These are phyloP conservation scores for Ptychoptera contaminata DNA, from an alignment of 2,888 invertebrate species.

Conservation along the genomic window DNA sequence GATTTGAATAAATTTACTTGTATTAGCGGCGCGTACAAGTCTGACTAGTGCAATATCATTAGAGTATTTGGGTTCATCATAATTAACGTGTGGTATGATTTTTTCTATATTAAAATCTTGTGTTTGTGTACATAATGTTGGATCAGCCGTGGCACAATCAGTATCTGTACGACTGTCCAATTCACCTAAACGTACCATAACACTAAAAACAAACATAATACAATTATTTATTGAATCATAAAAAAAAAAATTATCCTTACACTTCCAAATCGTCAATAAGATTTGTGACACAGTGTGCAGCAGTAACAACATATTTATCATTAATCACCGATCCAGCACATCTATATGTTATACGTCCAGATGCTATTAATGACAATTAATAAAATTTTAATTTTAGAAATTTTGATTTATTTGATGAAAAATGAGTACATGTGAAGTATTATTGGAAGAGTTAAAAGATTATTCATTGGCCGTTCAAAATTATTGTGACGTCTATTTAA, in stretches of 20 bases:
- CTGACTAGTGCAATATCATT: constrained; percentile 44
- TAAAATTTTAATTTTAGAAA: not conserved
- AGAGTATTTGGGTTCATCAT: constrained; percentile 31
- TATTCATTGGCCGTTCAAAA: not conserved
- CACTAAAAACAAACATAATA: constrained; percentile 21
- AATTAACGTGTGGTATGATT: constrained; percentile 36
- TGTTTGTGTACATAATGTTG: constrained; percentile 30
- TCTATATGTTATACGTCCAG: constrained; percentile 21
- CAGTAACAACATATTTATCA: constrained; percentile 38
- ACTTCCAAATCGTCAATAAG: constrained; percentile 31
- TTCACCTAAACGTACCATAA: constrained; percentile 47
- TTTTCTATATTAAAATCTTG: constrained; percentile 37
- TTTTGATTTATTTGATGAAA: not conserved
- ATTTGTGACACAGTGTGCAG: constrained; percentile 41
- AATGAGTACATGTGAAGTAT: too few species aligned
- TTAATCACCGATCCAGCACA: constrained; percentile 38
- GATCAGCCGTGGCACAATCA: constrained; percentile 29
- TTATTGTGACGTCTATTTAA: too few species aligned
- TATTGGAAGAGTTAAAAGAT: not conserved
- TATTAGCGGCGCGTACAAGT: constrained; percentile 27
- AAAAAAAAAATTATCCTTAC: constrained; percentile 18
- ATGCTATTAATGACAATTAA: constrained; percentile 11
- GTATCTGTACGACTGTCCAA: constrained; percentile 32
- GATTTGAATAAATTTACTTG: constrained; percentile 8
- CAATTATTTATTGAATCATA: not conserved